Conservation (phyloP, 2,888 invertebrate species). For the Andrena haemorrhoa region DNA sequence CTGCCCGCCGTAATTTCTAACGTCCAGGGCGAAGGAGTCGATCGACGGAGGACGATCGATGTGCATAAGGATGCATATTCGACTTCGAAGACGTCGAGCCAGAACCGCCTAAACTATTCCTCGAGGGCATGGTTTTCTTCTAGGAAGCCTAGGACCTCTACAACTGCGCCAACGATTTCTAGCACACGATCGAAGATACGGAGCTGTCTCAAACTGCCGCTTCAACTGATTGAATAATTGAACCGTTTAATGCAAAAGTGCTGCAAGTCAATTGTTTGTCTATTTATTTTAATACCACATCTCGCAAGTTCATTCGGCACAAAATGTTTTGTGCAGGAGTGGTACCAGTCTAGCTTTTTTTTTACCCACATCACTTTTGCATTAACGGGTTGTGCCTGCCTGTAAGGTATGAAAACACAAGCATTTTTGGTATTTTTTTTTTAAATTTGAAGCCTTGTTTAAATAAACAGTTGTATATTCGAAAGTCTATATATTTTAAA, state of each 20-base stretch:
- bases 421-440: no score
- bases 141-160: slow-evolving; percentile 65
- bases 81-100: slow-evolving; percentile 38
- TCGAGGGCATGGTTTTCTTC: slow-evolving; percentile 66
- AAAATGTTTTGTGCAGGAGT: no score
- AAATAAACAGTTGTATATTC: no score
- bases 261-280: no score
- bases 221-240: slow-evolving; percentile 7
- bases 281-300: no score
- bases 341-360: no score
- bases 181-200: slow-evolving; percentile 35
- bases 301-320: no score
- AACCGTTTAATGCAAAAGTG: not conserved
- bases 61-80: slow-evolving; percentile 66
- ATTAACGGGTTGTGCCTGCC: no score
- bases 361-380: no score
- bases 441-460: no score
- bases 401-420: no score
- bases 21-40: slow-evolving; percentile 41
- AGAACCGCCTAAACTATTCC: slow-evolving; percentile 63
- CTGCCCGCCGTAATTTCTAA: slow-evolving; percentile 66
- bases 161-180: slow-evolving; percentile 52
- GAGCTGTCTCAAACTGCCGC: slow-evolving; percentile 20
- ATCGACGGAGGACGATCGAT: slow-evolving; percentile 45
- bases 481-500: no score